Evolutionary conservation across 2,888 invertebrate species (phyloP).

Genomic region (Aporophyla lueneburgensis): DNA sequence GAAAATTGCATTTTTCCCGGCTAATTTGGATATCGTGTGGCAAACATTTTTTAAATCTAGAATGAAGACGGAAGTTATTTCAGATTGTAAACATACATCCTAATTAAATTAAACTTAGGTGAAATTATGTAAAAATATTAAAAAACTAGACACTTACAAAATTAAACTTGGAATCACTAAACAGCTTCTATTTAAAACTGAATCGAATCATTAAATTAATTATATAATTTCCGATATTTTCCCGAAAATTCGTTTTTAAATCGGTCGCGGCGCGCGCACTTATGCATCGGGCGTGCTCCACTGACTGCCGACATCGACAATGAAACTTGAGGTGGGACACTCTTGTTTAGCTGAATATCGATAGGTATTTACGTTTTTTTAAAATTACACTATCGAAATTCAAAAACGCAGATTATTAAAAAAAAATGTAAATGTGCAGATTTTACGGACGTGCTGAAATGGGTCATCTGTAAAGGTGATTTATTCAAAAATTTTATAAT

Average conservation of each 20-base stretch:
- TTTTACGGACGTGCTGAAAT: not conserved
- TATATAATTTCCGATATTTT: constrained; percentile 31
- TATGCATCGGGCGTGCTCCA: constrained; percentile 79
- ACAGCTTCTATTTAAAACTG: constrained; percentile 38
- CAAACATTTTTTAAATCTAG: not conserved
- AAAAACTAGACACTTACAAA: constrained; percentile 58
- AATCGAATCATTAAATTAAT: constrained; percentile 24
- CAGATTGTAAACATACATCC: constrained; percentile 24
- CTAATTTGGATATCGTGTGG: not conserved
- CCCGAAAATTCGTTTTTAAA: constrained; percentile 57
- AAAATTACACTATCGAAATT: not conserved
- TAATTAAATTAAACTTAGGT: constrained; percentile 62
- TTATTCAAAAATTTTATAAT: not conserved
- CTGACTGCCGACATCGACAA: constrained; percentile 81
- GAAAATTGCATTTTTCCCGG: not conserved
- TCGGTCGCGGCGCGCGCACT: constrained; percentile 76
- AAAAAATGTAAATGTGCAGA: not conserved
- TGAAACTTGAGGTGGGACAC: constrained; percentile 76
- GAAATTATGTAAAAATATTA: constrained; percentile 27
- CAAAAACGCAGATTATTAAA: not conserved
- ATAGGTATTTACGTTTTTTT: constrained; percentile 58
- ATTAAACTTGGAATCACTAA: constrained; percentile 47
- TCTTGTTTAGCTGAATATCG: constrained; percentile 69
- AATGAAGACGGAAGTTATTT: not conserved
- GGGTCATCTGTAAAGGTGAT: not conserved